phyloP scores from a whole-genome alignment of 2,113 vertebrate genomes.

The Dromas ardeola region DNA sequence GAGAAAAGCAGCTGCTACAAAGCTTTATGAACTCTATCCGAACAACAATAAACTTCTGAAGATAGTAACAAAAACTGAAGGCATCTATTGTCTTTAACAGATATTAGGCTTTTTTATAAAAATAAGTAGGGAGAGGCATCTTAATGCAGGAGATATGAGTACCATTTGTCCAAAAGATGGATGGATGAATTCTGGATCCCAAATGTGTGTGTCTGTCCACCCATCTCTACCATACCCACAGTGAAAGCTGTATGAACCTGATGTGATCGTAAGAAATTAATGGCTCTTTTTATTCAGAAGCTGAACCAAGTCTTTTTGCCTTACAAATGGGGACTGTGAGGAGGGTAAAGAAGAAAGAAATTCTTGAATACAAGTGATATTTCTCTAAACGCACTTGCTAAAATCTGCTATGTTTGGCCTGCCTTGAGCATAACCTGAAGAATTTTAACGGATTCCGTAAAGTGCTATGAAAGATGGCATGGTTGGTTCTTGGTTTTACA shows the following conservation, averaged over 20 bases:
- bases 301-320: background rate
- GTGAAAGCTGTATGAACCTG: background rate
- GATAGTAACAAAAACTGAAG: background rate
- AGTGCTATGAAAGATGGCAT: background rate
- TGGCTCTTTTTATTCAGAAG: background rate
- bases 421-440: background rate
- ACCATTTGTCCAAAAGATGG: background rate
- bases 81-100: background rate
- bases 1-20: background rate
- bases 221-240: background rate
- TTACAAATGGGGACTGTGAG: background rate
- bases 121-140: background rate
- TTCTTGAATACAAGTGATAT: background rate
- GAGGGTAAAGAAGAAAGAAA: background rate
- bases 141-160: background rate
- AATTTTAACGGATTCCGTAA: background rate
- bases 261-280: background rate
- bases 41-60: background rate
- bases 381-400: background rate
- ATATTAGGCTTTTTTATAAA: background rate
- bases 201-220: background rate
- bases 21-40: background rate
- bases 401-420: background rate
- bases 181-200: background rate
- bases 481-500: background rate